Evolutionary conservation across 2,113 vertebrate species (phyloP).

Genomic region (Otocyon megalotis): DNA sequence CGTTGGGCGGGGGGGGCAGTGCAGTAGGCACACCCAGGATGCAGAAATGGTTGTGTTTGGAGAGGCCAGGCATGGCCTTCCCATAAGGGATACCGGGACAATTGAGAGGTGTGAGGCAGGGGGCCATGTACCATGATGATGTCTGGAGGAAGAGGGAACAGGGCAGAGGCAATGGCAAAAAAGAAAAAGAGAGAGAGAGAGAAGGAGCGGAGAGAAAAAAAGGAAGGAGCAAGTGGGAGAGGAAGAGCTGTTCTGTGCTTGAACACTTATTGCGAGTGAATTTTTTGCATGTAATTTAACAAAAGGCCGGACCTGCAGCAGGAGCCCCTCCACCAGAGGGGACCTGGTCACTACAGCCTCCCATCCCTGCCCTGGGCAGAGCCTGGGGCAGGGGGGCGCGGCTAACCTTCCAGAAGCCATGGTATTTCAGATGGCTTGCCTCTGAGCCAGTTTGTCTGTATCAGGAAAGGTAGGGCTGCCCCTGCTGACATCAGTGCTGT

Average conservation of each 20-base stretch:
- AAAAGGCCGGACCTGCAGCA: neutral
- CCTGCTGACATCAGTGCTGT: neutral
- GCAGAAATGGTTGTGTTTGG: too few species aligned
- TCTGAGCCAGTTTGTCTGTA: neutral
- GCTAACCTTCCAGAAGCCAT: neutral
- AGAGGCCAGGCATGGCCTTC: neutral
- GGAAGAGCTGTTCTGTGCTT: neutral
- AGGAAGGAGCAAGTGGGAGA: too few species aligned
- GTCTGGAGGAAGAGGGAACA: neutral
- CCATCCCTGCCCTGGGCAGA: neutral
- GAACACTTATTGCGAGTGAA: neutral
- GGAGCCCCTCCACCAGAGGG: neutral
- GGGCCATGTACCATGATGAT: neutral
- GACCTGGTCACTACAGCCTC: too few species aligned
- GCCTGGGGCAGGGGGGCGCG: too few species aligned
- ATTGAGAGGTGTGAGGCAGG: too few species aligned
- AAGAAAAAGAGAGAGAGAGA: neutral
- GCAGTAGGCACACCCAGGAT: accelerated
- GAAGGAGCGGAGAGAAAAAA: too few species aligned
- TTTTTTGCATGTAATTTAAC: neutral
- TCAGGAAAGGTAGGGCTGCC: neutral
- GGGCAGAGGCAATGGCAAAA: neutral
- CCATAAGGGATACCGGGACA: neutral
- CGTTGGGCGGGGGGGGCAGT: accelerated
- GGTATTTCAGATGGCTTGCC: too few species aligned